A percentile compares a stretch with the other conserved stretches of the same genome.
Evolutionary conservation across 2,797 vertebrate species (phyloP).

Genomic region (Austrolebias charrua): DNA sequence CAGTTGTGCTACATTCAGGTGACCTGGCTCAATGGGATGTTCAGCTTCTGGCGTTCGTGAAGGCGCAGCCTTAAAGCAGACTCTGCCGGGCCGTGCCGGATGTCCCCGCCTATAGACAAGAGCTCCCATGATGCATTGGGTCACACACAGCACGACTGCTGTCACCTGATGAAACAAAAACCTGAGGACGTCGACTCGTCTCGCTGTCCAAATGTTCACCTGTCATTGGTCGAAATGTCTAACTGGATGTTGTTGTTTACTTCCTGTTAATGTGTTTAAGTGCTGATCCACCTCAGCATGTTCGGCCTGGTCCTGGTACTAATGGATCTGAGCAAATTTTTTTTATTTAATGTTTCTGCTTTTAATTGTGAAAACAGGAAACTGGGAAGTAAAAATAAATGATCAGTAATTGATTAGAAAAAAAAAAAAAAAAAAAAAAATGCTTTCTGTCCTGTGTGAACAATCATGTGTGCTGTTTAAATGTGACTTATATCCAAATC

Average conservation of each 20-base stretch:
- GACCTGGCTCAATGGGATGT: conserved; percentile 45
- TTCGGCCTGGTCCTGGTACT: neutral
- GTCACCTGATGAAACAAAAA: neutral
- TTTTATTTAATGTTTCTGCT: conserved; percentile 3
- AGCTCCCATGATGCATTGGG: conserved; percentile 48
- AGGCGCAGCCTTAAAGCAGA: conserved; percentile 76
- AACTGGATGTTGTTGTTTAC: neutral
- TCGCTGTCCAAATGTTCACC: no score
- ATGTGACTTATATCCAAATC: no score
- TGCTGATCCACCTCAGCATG: neutral
- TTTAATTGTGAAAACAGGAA: neutral
- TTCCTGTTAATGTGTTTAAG: neutral
- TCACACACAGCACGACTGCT: conserved; percentile 28
- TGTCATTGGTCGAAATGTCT: no score
- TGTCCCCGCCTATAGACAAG: conserved; percentile 56
- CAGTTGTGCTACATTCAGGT: conserved; percentile 28
- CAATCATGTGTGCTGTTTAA: no score
- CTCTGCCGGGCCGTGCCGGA: conserved; percentile 74
- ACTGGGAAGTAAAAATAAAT: neutral
- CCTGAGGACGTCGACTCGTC: no score
- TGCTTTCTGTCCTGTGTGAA: no score
- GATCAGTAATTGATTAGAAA: neutral
- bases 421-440: no score
- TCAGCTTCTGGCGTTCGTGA: conserved; percentile 74
- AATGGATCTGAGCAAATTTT: neutral